phyloP scores from a whole-genome alignment of 2,113 vertebrate genomes.

The Corvus hawaiiensis region DNA sequence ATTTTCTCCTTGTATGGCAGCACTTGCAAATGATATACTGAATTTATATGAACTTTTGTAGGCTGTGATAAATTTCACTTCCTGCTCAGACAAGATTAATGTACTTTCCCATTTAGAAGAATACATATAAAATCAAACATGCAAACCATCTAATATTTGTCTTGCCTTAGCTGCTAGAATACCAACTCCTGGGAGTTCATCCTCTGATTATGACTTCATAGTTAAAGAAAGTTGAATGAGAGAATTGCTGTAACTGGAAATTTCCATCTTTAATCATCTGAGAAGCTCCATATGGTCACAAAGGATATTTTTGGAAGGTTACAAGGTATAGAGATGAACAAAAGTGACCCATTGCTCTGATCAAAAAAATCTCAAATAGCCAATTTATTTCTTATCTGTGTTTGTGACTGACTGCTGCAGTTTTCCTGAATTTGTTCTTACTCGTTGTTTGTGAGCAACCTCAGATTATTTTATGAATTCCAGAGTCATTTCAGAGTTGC shows the following conservation, averaged over 20 bases:
- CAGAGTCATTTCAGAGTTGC: not conserved
- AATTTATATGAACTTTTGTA: not conserved
- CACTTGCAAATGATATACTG: not conserved
- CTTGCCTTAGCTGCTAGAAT: not conserved
- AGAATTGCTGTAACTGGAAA: not conserved
- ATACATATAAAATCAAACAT: not conserved
- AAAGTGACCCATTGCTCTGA: not conserved
- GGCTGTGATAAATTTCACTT: not conserved
- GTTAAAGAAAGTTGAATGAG: not conserved
- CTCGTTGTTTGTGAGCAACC: not conserved
- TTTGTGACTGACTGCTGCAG: not conserved
- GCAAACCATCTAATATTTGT: not conserved
- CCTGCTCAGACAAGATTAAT: not conserved
- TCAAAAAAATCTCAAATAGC: not conserved
- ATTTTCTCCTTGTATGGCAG: not conserved
- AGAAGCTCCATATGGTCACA: not conserved
- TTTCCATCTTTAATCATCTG: not conserved
- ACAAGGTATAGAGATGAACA: not conserved
- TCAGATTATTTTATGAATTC: not conserved
- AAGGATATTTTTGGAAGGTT: not conserved
- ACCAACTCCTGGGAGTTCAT: not conserved
- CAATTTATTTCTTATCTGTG: not conserved
- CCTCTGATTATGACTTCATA: not conserved
- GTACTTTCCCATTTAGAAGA: not conserved
- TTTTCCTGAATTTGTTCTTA: not conserved